phyloP scores from a whole-genome alignment of 92 coral and sea anemone species.

The Metridium senile region DNA sequence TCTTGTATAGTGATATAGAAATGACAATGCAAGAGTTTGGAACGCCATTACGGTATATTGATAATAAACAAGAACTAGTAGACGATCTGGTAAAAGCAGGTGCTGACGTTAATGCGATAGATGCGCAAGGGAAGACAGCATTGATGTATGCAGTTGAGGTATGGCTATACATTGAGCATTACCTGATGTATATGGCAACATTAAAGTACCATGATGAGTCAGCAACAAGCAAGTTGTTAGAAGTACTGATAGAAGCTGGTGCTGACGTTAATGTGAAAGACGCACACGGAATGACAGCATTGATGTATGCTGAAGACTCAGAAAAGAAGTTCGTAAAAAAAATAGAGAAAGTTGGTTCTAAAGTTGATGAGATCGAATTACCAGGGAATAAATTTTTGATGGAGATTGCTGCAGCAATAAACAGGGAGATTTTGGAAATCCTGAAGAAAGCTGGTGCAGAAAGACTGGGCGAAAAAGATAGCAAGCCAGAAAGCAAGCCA shows the following conservation, averaged over 20 bases:
- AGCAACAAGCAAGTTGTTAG: neutral
- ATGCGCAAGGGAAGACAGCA: neutral
- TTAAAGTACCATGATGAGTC: neutral
- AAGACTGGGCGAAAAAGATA: neutral
- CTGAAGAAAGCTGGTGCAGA: neutral
- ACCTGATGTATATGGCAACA: neutral
- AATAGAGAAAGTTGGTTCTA: neutral
- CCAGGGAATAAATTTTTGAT: too few relatives aligned
- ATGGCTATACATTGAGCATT: too few relatives aligned
- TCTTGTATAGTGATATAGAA: too few relatives aligned
- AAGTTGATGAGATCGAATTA: neutral
- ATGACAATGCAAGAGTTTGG: too few relatives aligned
- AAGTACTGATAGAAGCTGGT: neutral
- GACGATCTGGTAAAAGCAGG: conserved; percentile 10
- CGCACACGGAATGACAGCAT: neutral
- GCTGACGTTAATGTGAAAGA: neutral
- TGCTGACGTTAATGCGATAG: neutral
- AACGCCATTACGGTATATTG: too few relatives aligned
- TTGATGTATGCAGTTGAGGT: neutral
- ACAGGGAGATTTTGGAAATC: neutral
- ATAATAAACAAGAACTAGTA: too few relatives aligned
- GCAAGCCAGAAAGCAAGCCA: neutral
- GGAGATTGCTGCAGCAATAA: neutral
- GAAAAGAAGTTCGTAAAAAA: neutral
- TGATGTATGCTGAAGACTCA: neutral